phyloP scores from a whole-genome alignment of 2,797 vertebrate species.

The Rhadinocentrus ornatus region DNA sequence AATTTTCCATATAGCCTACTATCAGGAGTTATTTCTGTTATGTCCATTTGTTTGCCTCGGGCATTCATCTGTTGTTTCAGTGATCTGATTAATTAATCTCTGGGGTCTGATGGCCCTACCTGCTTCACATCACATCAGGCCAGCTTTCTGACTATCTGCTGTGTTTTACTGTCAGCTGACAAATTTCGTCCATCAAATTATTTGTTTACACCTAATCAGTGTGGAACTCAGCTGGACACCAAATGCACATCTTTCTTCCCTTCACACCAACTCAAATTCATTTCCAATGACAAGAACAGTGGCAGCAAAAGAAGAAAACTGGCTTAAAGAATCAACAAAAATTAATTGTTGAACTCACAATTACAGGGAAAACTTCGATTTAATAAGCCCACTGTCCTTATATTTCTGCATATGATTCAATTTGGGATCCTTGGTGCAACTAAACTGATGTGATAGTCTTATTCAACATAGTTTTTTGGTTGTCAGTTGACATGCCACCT shows the following conservation, averaged over 20 bases:
- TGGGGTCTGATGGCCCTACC: conserved; percentile 41
- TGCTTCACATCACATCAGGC: conserved; percentile 39
- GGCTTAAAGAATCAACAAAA: conserved; percentile 1
- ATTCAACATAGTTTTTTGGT: background rate
- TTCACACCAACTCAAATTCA: background rate
- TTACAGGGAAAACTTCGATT: background rate
- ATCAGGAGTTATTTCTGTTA: conserved; percentile 55
- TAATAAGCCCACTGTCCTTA: background rate
- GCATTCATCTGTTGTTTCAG: conserved; percentile 69
- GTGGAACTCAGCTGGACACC: background rate
- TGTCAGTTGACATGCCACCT: background rate
- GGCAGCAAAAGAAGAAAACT: background rate
- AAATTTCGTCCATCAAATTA: conserved; percentile 11
- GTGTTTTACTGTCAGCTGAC: conserved; percentile 13
- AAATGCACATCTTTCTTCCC: background rate
- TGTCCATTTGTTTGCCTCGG: conserved; percentile 60
- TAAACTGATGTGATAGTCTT: background rate
- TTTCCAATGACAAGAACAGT: background rate
- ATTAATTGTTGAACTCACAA: background rate
- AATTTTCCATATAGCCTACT: conserved; percentile 64
- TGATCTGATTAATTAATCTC: conserved; percentile 61
- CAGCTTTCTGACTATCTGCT: conserved; percentile 13
- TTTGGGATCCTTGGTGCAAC: background rate
- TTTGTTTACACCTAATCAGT: conserved; percentile 7
- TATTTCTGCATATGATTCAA: background rate